Evolutionary conservation across 1,140 invertebrate genomes (phyloP), one percentile per base, ranked within the genome.

Genomic region (Ips nitidus): DNA sequence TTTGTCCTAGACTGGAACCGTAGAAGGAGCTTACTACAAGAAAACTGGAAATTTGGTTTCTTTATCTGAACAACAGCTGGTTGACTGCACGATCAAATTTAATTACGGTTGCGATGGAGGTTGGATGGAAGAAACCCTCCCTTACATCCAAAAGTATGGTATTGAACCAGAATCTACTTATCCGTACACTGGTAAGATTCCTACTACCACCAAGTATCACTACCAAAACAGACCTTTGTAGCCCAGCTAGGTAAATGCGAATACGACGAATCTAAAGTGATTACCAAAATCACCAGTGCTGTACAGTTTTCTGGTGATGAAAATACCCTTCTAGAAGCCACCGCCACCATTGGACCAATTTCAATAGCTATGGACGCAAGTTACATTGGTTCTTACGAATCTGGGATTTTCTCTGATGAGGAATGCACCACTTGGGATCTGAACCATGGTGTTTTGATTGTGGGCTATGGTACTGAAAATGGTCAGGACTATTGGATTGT

Each of bases 1-100:
- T 1, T 2, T 36, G 8, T 2, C 39, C 1, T 77, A 93, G 89
- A 98, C 95, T 71, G 98, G 96, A 39, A 83, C 97, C 0, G 82
- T 99, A 38, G 97, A 99, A 85, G 97, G 93, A 40, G 97, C 98
- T 81, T 91, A 97, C 81, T 96, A 92, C 82, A 87, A 94, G 70
- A 89, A 91, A 79, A 89, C 85, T 39, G 92, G 92, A 55, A 85
- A 88, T 69, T 40, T 68, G 7, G 40, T 70, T 3, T 52, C 71
- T 1, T 52, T 75, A 1, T 73, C 72, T 50, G 74, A 75, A 63
- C 71, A 73, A 70, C 67, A 75, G 57, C 38, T 73, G 37, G 45
- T 75, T 1, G 73, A 75, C 61, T 75, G 73, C 59, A 63, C 71
- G 2, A 75, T 76, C 1, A 86, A 86, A 57, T 5, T 58, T 4